phyloP scores from a whole-genome alignment of 2,888 invertebrate genomes.

The Adelphocoris suturalis region DNA sequence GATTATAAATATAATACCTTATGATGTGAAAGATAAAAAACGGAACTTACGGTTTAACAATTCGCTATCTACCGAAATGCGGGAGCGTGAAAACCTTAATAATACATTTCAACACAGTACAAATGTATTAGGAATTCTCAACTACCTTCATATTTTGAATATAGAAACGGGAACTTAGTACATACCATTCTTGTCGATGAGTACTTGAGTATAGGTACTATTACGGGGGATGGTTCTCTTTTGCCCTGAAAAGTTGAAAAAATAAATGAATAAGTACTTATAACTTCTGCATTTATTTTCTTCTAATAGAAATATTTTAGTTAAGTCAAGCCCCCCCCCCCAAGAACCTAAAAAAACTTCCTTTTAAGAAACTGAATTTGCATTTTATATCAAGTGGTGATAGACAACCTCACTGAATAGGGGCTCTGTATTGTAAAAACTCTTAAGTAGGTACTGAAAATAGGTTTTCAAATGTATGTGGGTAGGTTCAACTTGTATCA shows the following conservation, averaged over 20 bases:
- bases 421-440: too few species aligned
- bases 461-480: too few species aligned
- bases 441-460: too few species aligned
- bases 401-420: too few species aligned
- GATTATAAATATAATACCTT: conserved; percentile 11
- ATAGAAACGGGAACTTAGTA: background rate
- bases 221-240: background rate
- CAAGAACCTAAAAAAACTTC: too few species aligned
- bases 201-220: conserved; percentile 18
- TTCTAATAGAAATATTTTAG: too few species aligned
- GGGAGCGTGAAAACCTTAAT: conserved; percentile 11
- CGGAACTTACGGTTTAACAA: background rate
- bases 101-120: conserved; percentile 7
- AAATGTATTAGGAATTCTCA: background rate
- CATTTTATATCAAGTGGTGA: too few species aligned
- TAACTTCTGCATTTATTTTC: too few species aligned
- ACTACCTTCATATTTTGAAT: background rate
- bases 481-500: too few species aligned
- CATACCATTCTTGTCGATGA: conserved; percentile 14
- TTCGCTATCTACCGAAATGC: conserved; percentile 26
- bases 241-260: background rate
- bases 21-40: background rate
- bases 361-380: too few species aligned
- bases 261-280: background rate
- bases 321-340: too few species aligned